Base-by-base conservation (phyloP, 2,797 vertebrate genomes). In the Octomys mimax region DNA sequence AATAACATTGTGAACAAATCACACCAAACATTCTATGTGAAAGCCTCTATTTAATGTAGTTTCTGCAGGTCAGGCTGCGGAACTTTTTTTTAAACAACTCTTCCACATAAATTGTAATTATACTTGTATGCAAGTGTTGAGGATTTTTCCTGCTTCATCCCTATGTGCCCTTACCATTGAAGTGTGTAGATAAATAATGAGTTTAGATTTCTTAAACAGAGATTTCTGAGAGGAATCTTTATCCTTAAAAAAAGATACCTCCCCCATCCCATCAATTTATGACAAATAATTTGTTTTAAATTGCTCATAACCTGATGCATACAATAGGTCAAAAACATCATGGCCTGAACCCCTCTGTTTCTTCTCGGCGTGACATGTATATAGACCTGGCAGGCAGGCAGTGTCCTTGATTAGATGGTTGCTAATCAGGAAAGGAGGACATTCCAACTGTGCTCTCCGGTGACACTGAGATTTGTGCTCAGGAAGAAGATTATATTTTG, bases 401-500 rank as follows among this genome's bases (percentile, higher is more conserved):
- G 11, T 93, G 28, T 80, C 91, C 92, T 97, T 94, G 84, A 92
- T 94, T 71, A 97, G 57, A 87, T 93, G 36, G 21, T 1, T 6
- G 49, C 70, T 96, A 96, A 95, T 90, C 71, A 94, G 66, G 54
- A 93, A 95, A 91, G 66, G 39, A 86, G 93, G 42, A 96, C 73
- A 84, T 33, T 98, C 57, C 86, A 97, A 52, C 42, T 87, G 87
- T 95, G 92, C 82, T 96, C 94, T 95, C 75, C 0, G 1, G 61
- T 86, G 94, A 89, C 26, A 94, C 5, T 93, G 95, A 88, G 95
- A 96, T 96, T 90, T 97, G n/a, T 97, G 84, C 24, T 95, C 68
- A 87, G 81, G 66, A 98, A 79, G 92, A 22, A 95, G 96, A 57
- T 97, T 95, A 86, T 61, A 81, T 64, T 88, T 88, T 96, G 79